Percentiles rank a stretch among this genome's conserved stretches.
Evolutionary conservation across 2,113 vertebrate species (phyloP).

Genomic region (Hemiscyllium ocellatum): DNA sequence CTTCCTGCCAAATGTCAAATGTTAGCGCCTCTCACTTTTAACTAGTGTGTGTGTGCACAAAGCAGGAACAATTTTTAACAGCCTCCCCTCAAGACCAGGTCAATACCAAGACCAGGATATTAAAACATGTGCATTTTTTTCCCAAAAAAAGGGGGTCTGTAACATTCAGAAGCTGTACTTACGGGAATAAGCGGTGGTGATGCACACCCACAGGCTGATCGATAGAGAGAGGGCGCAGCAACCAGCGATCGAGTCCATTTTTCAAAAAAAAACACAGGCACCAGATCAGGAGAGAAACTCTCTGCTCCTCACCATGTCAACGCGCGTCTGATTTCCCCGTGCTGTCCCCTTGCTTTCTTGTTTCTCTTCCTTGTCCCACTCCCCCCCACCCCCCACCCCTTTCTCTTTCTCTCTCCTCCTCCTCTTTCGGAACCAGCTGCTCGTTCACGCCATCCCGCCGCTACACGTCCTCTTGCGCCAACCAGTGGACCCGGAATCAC

Average conservation of each 20-base stretch:
- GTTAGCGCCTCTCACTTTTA: neutral
- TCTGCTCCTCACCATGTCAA: neutral
- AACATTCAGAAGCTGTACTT: neutral
- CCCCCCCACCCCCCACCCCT: neutral
- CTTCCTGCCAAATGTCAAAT: too few relatives aligned
- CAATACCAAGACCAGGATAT: neutral
- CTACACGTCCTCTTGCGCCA: slow-evolving; percentile 25
- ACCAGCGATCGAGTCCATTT: slow-evolving; percentile 24
- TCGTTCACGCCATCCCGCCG: slow-evolving; percentile 32
- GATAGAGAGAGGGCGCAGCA: neutral
- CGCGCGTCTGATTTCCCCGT: neutral
- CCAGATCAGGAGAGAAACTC: neutral
- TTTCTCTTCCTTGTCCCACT: neutral
- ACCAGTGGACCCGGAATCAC: neutral
- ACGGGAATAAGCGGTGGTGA: slow-evolving; percentile 4
- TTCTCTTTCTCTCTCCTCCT: neutral
- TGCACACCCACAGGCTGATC: slow-evolving; percentile 4
- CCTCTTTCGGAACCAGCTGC: neutral
- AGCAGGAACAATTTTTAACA: neutral
- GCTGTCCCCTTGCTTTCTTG: neutral
- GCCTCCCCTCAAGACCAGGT: neutral
- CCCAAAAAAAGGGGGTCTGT: too few relatives aligned
- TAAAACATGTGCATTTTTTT: neutral
- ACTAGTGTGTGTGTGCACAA: neutral
- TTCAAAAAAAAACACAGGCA: neutral